phyloP scores from a whole-genome alignment of 2,797 vertebrate species.

The Artibeus lituratus region DNA sequence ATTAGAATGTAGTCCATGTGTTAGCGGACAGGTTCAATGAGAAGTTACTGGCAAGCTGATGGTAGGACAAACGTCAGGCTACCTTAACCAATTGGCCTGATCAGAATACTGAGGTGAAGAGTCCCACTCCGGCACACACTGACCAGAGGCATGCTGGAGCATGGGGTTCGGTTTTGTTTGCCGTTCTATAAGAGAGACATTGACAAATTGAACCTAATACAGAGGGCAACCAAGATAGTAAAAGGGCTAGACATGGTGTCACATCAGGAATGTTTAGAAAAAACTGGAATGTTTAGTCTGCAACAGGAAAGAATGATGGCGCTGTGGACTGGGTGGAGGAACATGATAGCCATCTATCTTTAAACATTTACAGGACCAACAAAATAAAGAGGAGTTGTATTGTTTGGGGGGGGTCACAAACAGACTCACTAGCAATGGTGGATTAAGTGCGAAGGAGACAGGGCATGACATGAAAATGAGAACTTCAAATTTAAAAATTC shows the following conservation, averaged over 20 bases:
- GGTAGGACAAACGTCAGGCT: not conserved
- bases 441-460: constrained; percentile 45
- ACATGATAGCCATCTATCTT: constrained; percentile 76
- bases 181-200: constrained; percentile 59
- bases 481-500: constrained; percentile 20
- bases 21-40: not conserved
- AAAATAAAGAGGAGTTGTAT: constrained; percentile 48
- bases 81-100: not conserved
- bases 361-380: constrained; percentile 74
- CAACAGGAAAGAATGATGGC: constrained; percentile 66
- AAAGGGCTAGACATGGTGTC: constrained; percentile 72
- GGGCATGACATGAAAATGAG: not conserved
- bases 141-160: not conserved
- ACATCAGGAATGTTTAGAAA: constrained; percentile 76
- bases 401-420: not conserved
- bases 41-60: not conserved
- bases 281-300: constrained; percentile 76
- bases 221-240: constrained; percentile 72
- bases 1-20: not conserved
- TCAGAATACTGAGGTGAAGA: not conserved
- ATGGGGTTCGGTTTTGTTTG: constrained; percentile 32
- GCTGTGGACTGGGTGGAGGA: constrained; percentile 47
- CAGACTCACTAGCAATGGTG: not conserved
- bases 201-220: constrained; percentile 73
- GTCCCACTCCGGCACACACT: not conserved